A percentile compares a stretch with the other conserved stretches of the same genome.
These are phyloP conservation scores for Torymus tubicola DNA, from an alignment of 2,888 invertebrate species.

Conservation along the genomic window DNA sequence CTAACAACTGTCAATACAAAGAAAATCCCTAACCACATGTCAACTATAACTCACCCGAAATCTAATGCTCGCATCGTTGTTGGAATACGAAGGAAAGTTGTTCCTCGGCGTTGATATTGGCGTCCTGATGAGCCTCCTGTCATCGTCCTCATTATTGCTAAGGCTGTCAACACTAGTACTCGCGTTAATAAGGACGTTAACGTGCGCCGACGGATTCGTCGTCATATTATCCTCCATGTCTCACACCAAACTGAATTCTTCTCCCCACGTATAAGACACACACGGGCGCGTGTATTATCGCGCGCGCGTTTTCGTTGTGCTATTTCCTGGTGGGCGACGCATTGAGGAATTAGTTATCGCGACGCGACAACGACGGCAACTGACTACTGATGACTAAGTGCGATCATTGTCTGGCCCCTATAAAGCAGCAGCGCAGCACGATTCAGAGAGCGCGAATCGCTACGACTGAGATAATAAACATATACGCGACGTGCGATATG, in stretches of 20 bases:
- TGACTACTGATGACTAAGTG: too few species aligned
- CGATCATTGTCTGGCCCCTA: too few species aligned
- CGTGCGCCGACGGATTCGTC: conserved; percentile 57
- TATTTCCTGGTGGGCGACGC: too few species aligned
- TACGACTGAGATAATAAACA: too few species aligned
- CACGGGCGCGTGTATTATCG: too few species aligned
- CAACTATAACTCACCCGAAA: conserved; percentile 67
- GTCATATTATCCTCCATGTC: conserved; percentile 42
- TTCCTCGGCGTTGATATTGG: conserved; percentile 64
- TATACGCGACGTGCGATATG: too few species aligned
- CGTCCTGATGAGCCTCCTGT: conserved; percentile 25
- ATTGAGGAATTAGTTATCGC: too few species aligned
- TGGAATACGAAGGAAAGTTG: conserved; percentile 72
- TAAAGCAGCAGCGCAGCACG: too few species aligned
- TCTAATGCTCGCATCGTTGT: conserved; percentile 65
- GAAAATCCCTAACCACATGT: background rate
- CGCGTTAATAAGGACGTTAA: conserved; percentile 61
- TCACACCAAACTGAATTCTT: background rate
- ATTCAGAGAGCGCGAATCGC: too few species aligned
- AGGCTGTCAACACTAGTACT: conserved; percentile 41
- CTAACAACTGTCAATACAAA: background rate
- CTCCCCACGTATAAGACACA: too few species aligned
- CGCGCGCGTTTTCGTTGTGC: too few species aligned
- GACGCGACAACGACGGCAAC: too few species aligned
- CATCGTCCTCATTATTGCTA: conserved; percentile 47